Percentiles rank a stretch among this genome's conserved stretches.
Conservation (phyloP, 2,888 invertebrate species). For the Drosophila glabriapex region DNA sequence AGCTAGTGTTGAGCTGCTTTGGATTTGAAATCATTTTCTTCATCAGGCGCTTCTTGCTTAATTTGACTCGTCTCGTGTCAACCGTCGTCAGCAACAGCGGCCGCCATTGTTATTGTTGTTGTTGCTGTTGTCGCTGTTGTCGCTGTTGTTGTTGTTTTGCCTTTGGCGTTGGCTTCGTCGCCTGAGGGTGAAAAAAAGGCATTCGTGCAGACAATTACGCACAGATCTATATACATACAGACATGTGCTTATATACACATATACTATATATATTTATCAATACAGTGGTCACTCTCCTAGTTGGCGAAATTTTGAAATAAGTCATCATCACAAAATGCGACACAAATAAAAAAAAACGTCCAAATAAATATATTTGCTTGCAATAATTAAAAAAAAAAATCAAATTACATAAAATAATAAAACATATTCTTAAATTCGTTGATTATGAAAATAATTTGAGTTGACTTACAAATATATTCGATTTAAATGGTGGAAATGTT, state of each 20-base stretch:
- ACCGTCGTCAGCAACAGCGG: slow-evolving; percentile 73
- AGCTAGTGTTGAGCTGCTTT: slow-evolving; percentile 27
- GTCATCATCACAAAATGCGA: neutral
- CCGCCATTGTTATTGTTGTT: slow-evolving; percentile 46
- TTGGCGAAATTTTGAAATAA: neutral
- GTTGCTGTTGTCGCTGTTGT: slow-evolving; percentile 12
- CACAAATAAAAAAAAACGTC: neutral
- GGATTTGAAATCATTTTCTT: slow-evolving; percentile 9
- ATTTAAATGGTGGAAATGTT: neutral
- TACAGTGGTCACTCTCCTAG: slow-evolving; percentile 11
- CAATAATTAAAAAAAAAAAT: neutral
- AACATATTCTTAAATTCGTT: neutral
- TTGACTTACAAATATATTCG: neutral
- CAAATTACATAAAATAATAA: neutral
- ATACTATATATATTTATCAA: neutral
- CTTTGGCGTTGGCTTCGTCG: slow-evolving; percentile 78
- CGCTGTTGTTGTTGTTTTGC: slow-evolving; percentile 46
- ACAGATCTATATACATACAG: slow-evolving; percentile 21
- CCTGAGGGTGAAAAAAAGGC: slow-evolving; percentile 80
- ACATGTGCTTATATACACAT: neutral
- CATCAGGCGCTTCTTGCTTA: slow-evolving; percentile 42
- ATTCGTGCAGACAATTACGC: slow-evolving; percentile 67
- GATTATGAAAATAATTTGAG: neutral
- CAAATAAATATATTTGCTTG: neutral
- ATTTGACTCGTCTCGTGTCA: slow-evolving; percentile 74